phyloP scores from a whole-genome alignment of 1,140 invertebrate species.

The Zaprionus ghesquierei region DNA sequence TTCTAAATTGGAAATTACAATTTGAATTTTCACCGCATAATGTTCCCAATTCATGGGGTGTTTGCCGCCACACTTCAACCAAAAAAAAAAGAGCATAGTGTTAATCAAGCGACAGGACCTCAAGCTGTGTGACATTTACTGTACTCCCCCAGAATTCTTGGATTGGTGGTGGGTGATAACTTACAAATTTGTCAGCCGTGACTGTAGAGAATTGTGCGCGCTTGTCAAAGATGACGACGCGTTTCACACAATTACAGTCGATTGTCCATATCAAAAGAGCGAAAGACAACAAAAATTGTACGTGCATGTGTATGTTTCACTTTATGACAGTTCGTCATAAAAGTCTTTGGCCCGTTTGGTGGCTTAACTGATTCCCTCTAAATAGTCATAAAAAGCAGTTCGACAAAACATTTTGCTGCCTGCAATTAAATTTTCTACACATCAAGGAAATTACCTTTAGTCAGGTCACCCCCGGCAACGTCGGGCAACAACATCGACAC shows the following conservation, averaged over 20 bases:
- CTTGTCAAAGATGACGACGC: slow-evolving; percentile 27
- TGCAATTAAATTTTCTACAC: slow-evolving; percentile 44
- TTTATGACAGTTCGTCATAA: slow-evolving; percentile 43
- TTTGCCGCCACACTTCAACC: background rate
- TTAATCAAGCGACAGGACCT: slow-evolving; percentile 29
- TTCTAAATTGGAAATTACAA: slow-evolving; percentile 21
- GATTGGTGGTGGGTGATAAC: slow-evolving; percentile 38
- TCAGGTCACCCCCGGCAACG: slow-evolving; percentile 44
- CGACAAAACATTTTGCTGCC: slow-evolving; percentile 39
- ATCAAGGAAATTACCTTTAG: slow-evolving; percentile 17
- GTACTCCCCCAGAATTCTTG: slow-evolving; percentile 2
- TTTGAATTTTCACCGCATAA: slow-evolving; percentile 4
- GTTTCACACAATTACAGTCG: background rate
- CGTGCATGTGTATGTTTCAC: slow-evolving; percentile 4
- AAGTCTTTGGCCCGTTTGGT: background rate
- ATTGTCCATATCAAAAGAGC: background rate
- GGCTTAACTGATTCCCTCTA: slow-evolving; percentile 43
- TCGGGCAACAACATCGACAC: slow-evolving; percentile 48
- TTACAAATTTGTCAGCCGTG: slow-evolving; percentile 48
- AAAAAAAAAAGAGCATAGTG: background rate
- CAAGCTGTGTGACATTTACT: slow-evolving; percentile 23
- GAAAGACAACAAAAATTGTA: slow-evolving; percentile 9
- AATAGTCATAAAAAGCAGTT: slow-evolving; percentile 54
- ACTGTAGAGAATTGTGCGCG: slow-evolving; percentile 46
- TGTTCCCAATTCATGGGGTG: background rate